A percentile compares a stretch with the other conserved stretches of the same genome.
Conservation (phyloP, 2,797 vertebrate species). For the Siniperca scherzeri region DNA sequence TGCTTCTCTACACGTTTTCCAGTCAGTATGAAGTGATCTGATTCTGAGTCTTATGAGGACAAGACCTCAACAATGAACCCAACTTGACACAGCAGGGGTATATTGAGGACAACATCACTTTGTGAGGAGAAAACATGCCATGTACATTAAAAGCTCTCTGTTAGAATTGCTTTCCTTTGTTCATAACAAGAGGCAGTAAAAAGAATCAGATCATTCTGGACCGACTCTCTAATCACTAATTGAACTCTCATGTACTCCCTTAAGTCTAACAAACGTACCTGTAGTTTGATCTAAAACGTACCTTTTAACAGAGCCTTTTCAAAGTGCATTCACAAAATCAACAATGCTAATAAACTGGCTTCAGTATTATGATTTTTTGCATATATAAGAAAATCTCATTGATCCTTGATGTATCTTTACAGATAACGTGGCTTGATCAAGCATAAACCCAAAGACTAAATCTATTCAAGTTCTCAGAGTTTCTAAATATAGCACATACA, state of each 20-base stretch:
- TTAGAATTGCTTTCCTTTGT: neutral
- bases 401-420: neutral
- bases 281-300: neutral
- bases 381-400: neutral
- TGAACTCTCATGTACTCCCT: neutral
- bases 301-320: too few relatives aligned
- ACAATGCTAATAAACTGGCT: too few relatives aligned
- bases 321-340: neutral
- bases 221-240: neutral
- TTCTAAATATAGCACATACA: neutral
- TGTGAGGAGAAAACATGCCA: neutral
- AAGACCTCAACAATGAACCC: too few relatives aligned
- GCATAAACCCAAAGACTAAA: neutral
- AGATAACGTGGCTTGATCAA: neutral
- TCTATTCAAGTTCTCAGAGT: too few relatives aligned
- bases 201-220: neutral
- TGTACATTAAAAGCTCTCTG: neutral
- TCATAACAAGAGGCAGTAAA: neutral
- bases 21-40: too few relatives aligned
- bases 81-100: neutral
- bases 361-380: neutral
- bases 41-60: too few relatives aligned
- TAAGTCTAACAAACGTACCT: neutral
- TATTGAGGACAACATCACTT: neutral
- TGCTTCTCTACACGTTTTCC: neutral